These are phyloP conservation scores for Macropis europaea DNA, from an alignment of 2,888 invertebrate genomes.

Conservation along the genomic window DNA sequence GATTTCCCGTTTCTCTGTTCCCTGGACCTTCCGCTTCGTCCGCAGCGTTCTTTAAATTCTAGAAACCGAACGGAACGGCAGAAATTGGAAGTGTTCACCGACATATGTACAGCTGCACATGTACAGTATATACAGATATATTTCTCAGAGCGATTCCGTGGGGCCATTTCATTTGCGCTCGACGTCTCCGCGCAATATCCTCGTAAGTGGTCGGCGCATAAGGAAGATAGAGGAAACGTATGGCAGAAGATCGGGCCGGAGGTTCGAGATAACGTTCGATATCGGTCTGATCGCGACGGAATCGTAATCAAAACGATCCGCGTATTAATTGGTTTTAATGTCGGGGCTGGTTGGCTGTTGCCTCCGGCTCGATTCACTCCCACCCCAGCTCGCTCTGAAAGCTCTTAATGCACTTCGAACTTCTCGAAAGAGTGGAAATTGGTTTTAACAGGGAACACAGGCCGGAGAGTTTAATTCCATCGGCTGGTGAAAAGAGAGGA, in stretches of 20 bases:
- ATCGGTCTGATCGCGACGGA: slow-evolving; percentile 44
- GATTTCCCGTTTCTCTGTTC: neutral
- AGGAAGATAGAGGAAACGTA: slow-evolving; percentile 32
- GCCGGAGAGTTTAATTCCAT: slow-evolving; percentile 24
- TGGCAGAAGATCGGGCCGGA: slow-evolving; percentile 7
- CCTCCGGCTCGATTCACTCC: neutral
- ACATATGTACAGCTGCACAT: neutral
- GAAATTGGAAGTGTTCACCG: slow-evolving; percentile 46
- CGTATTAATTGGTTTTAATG: slow-evolving; percentile 47
- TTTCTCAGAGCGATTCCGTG: slow-evolving; percentile 52
- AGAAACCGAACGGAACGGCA: slow-evolving; percentile 17
- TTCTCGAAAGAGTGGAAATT: slow-evolving; percentile 23
- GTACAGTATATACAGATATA: slow-evolving; percentile 22
- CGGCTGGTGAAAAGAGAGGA: no score
- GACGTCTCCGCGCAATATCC: slow-evolving; percentile 41
- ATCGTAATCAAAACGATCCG: slow-evolving; percentile 54
- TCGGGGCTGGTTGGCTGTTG: neutral
- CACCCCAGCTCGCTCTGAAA: neutral
- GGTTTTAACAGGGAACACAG: no score
- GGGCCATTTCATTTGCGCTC: slow-evolving; percentile 59
- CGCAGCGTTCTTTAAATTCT: slow-evolving; percentile 38
- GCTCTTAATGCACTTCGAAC: neutral
- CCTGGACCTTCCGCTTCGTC: neutral
- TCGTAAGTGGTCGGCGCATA: slow-evolving; percentile 23
- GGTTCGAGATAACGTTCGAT: slow-evolving; percentile 50